Percentiles rank a stretch among this genome's conserved stretches.
Evolutionary conservation across 37 sponge, comb jelly and placozoan genomes (phyloP).

Genomic region (Ephydatia muelleri): DNA sequence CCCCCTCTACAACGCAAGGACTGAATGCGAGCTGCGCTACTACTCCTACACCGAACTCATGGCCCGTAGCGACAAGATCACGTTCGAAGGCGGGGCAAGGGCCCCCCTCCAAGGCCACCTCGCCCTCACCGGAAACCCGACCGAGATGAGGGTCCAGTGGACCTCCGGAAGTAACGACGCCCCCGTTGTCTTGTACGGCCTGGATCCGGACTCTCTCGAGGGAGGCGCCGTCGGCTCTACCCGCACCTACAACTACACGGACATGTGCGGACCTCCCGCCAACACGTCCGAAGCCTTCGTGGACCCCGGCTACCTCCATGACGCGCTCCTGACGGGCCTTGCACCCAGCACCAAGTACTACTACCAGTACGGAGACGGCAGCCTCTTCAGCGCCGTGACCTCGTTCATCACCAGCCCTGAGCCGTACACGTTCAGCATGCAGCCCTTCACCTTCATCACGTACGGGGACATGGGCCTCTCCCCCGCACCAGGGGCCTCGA

Average conservation of each 20-base stretch:
- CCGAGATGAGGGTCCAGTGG: conserved; percentile 66
- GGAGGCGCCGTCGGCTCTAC: conserved; percentile 36
- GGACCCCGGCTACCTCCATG: conserved; percentile 61
- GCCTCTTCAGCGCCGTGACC: conserved; percentile 25
- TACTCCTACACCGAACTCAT: conserved; percentile 31
- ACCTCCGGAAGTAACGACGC: conserved; percentile 21
- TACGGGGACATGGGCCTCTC: conserved; percentile 63
- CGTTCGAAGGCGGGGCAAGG: conserved; percentile 18
- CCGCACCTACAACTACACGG: conserved; percentile 42
- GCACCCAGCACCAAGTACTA: conserved; percentile 31
- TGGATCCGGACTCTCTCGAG: background rate
- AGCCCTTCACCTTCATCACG: conserved; percentile 30
- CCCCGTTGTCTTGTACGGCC: conserved; percentile 49
- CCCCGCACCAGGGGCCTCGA: conserved; percentile 11
- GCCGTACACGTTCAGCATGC: background rate
- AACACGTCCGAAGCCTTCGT: conserved; percentile 7
- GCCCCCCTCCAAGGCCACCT: conserved; percentile 64
- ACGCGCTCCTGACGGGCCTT: conserved; percentile 48
- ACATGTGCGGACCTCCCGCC: conserved; percentile 70
- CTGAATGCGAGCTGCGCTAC: conserved; percentile 48
- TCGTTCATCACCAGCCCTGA: conserved; percentile 12
- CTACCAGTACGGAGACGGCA: conserved; percentile 41
- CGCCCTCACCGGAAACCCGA: conserved; percentile 45
- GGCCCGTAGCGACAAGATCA: conserved; percentile 43
- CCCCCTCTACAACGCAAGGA: conserved; percentile 38